Percentiles rank a stretch among this genome's conserved stretches.
phyloP scores from a whole-genome alignment of 2,888 invertebrate genomes.

The Subacronicta megacephala region DNA sequence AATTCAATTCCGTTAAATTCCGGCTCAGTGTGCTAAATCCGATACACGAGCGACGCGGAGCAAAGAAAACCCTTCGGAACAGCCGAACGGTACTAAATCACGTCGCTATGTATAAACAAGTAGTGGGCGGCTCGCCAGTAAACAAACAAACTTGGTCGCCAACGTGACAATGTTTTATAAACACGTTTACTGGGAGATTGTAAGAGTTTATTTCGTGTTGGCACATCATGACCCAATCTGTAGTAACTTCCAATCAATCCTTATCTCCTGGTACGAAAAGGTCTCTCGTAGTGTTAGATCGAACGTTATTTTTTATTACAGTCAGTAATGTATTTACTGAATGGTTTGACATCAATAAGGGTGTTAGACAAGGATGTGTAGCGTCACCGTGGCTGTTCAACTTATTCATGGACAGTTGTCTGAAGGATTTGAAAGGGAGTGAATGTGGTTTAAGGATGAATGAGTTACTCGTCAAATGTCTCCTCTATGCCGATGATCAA shows the following conservation, averaged over 20 bases:
- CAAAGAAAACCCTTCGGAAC: conserved; percentile 7
- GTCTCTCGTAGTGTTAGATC: not conserved
- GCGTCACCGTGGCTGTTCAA: no score
- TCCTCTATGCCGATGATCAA: no score
- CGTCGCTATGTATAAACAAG: conserved; percentile 16
- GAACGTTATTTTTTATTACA: no score
- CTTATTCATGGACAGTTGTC: no score
- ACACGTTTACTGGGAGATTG: conserved; percentile 14
- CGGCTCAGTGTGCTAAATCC: not conserved
- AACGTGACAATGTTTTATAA: conserved; percentile 33
- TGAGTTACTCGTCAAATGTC: no score
- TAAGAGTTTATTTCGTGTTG: not conserved
- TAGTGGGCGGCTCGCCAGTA: conserved; percentile 35
- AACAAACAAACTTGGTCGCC: conserved; percentile 32
- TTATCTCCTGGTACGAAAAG: not conserved
- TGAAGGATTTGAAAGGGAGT: no score
- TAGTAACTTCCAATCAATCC: not conserved
- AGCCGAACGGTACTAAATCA: conserved; percentile 20
- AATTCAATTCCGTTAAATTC: not conserved
- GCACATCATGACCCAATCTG: not conserved
- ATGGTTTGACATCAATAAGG: no score
- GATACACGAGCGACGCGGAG: not conserved
- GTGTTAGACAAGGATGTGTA: no score
- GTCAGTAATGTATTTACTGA: no score
- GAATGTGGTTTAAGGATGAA: no score